Conservation (phyloP, 1,140 invertebrate genomes). For the Manduca sexta region DNA sequence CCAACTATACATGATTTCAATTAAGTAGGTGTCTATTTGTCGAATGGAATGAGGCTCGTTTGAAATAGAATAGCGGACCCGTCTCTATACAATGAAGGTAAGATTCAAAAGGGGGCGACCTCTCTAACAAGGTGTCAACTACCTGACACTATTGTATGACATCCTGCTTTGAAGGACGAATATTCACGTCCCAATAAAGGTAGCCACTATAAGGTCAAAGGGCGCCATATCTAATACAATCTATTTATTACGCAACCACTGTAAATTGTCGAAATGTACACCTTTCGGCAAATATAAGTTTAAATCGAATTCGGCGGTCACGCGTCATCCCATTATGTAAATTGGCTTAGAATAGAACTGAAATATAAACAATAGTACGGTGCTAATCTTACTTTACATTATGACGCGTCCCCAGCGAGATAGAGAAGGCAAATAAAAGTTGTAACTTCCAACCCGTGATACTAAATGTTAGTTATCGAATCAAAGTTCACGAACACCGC, state of each 20-base stretch:
- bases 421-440: too few relatives aligned
- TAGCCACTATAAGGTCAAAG: conserved; percentile 22
- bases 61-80: conserved; percentile 48
- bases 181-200: conserved; percentile 54
- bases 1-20: conserved; percentile 27
- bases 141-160: conserved; percentile 58
- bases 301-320: too few relatives aligned
- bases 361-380: too few relatives aligned
- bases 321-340: too few relatives aligned
- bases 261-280: not conserved
- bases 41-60: conserved; percentile 31
- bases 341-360: too few relatives aligned
- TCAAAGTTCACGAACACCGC: too few relatives aligned
- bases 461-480: too few relatives aligned
- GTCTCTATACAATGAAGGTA: conserved; percentile 44
- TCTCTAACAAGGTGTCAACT: conserved; percentile 58
- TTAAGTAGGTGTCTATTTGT: conserved; percentile 36
- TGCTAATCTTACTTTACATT: too few relatives aligned
- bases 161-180: conserved; percentile 43
- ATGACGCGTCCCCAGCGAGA: too few relatives aligned
- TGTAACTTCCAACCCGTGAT: too few relatives aligned
- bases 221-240: conserved; percentile 13
- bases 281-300: too few relatives aligned
- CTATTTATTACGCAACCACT: conserved; percentile 19
- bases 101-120: conserved; percentile 47